These are phyloP conservation scores for Mus caroli DNA, from an alignment of 2,797 vertebrate genomes.

Conservation along the genomic window DNA sequence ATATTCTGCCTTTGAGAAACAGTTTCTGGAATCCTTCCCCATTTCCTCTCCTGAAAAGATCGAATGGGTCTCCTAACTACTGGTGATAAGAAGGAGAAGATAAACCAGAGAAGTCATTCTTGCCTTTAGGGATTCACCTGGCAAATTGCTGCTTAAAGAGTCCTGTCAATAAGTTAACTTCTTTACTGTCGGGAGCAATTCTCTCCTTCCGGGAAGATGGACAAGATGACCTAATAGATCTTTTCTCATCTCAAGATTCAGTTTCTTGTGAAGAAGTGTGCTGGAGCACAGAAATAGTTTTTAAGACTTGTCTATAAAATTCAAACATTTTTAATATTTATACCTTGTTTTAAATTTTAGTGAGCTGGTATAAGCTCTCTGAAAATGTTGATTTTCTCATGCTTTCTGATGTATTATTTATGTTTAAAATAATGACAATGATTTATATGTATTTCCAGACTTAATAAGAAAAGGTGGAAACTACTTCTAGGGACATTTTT, in stretches of 20 bases:
- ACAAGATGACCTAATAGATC: slow-evolving; percentile 84
- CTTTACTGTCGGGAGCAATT: slow-evolving; percentile 82
- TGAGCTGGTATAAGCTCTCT: background rate
- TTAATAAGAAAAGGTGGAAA: background rate
- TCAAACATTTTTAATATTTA: slow-evolving; percentile 29
- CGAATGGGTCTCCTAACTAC: slow-evolving; percentile 72
- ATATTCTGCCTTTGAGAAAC: slow-evolving; percentile 44
- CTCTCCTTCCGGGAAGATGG: slow-evolving; percentile 76
- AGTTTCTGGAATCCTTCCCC: slow-evolving; percentile 52
- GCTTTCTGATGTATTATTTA: background rate
- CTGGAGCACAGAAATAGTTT: slow-evolving; percentile 45
- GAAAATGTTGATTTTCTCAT: background rate
- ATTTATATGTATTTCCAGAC: background rate
- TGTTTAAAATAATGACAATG: slow-evolving; percentile 18
- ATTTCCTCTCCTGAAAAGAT: slow-evolving; percentile 63
- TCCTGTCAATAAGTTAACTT: slow-evolving; percentile 85
- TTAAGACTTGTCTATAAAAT: background rate
- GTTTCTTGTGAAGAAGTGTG: slow-evolving; percentile 72
- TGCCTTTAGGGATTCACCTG: slow-evolving; percentile 83
- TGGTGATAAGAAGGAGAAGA: slow-evolving; percentile 81
- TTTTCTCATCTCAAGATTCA: slow-evolving; percentile 76
- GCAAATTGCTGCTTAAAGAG: slow-evolving; percentile 84
- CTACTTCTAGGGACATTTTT: background rate
- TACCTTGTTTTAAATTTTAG: background rate
- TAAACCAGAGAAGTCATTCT: slow-evolving; percentile 82